phyloP scores from a whole-genome alignment of 2,113 vertebrate genomes.

The Tragelaphus strepsiceros region DNA sequence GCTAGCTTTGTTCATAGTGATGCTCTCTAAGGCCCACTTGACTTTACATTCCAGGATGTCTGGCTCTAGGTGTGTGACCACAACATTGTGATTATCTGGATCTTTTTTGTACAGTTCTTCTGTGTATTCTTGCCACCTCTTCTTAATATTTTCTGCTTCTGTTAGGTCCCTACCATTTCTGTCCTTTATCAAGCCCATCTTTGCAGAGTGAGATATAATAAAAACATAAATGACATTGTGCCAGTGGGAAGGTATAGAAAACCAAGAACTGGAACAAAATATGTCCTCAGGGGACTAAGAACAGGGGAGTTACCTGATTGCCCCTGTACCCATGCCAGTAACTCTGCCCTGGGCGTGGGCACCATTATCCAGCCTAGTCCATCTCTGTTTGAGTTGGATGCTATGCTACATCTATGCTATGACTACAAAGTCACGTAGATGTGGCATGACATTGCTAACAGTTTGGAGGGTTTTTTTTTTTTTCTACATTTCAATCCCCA shows the following conservation, averaged over 20 bases:
- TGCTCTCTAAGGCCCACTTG: too few relatives aligned
- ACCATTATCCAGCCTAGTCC: neutral
- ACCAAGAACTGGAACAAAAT: neutral
- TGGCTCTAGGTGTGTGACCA: too few relatives aligned
- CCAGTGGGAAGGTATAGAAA: neutral
- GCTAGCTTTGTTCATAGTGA: too few relatives aligned
- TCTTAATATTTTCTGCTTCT: too few relatives aligned
- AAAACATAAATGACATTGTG: neutral
- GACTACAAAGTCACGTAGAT: neutral
- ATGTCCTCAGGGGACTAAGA: neutral
- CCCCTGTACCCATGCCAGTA: neutral
- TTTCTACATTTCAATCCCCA: neutral
- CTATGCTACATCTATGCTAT: neutral
- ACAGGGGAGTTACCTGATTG: neutral
- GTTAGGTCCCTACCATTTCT: too few relatives aligned
- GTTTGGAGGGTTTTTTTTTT: neutral
- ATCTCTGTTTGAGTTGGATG: neutral
- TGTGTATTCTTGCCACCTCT: too few relatives aligned
- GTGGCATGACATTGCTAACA: neutral
- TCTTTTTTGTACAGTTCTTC: too few relatives aligned
- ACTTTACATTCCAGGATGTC: too few relatives aligned
- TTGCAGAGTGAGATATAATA: neutral
- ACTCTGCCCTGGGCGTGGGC: neutral
- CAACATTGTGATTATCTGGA: too few relatives aligned
- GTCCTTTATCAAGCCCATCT: too few relatives aligned